These are phyloP conservation scores for Tetanocera ferruginea DNA, from an alignment of 2,888 invertebrate genomes.

Conservation along the genomic window DNA sequence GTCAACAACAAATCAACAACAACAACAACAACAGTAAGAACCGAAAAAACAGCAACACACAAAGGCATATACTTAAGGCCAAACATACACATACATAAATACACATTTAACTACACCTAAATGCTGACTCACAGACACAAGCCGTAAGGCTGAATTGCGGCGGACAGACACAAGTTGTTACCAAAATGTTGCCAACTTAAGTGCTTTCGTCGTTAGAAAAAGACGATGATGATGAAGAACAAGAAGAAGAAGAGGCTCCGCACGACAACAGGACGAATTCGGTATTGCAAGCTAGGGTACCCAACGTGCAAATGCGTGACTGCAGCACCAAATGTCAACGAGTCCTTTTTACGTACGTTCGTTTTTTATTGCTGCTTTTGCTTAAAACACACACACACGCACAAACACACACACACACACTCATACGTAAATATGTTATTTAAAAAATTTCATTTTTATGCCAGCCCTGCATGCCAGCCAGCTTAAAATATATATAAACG, in stretches of 20 bases:
- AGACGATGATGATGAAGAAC: neutral
- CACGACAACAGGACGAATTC: neutral
- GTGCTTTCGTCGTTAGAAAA: conserved; percentile 2
- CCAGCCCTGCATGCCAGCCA: conserved; percentile 31
- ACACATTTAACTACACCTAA: neutral
- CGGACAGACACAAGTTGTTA: conserved; percentile 17
- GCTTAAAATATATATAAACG: conserved; percentile 23
- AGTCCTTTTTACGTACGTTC: conserved; percentile 22
- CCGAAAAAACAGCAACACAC: neutral
- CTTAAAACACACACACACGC: neutral
- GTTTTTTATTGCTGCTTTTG: neutral
- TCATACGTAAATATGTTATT: neutral
- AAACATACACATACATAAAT: neutral
- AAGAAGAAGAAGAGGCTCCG: neutral
- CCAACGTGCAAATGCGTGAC: conserved; percentile 27
- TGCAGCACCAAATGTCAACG: conserved; percentile 33
- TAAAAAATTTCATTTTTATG: conserved; percentile 12
- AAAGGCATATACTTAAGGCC: neutral
- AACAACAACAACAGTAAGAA: neutral
- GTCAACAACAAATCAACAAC: neutral
- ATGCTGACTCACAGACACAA: neutral
- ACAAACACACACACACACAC: neutral
- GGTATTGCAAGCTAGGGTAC: neutral
- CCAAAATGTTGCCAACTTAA: conserved; percentile 36
- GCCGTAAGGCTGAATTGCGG: neutral